phyloP scores from a whole-genome alignment of 2,113 vertebrate genomes.

The Sitta europaea region DNA sequence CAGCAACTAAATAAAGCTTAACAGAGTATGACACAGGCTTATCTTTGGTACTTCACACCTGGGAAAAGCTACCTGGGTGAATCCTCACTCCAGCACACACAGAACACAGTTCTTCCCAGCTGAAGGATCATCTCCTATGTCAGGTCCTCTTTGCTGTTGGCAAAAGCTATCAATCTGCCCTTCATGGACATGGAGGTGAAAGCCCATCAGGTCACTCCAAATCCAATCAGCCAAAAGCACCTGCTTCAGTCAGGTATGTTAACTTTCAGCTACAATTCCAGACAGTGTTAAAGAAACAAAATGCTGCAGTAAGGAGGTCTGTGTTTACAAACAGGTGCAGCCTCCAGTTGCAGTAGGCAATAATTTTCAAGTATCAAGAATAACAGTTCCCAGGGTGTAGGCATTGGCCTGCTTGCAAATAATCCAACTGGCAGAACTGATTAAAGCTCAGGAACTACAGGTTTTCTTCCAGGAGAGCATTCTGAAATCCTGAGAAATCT shows the following conservation, averaged over 20 bases:
- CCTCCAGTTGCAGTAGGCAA: not conserved
- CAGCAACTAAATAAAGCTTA: not conserved
- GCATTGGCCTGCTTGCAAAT: not conserved
- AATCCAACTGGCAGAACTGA: not conserved
- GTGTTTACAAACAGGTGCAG: not conserved
- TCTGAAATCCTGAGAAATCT: not conserved
- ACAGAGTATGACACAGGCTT: not conserved
- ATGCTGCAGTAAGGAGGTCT: not conserved
- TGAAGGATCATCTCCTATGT: not conserved
- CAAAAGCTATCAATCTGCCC: not conserved
- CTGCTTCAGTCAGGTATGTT: not conserved
- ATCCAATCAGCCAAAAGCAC: not conserved
- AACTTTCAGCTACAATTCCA: not conserved
- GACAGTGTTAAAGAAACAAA: not conserved
- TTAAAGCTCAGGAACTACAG: not conserved
- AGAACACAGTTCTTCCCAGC: not conserved
- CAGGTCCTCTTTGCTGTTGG: not conserved
- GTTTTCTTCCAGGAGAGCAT: not conserved
- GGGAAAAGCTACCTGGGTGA: not conserved
- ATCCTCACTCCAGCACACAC: not conserved
- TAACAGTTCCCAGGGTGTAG: not conserved
- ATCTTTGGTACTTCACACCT: not conserved
- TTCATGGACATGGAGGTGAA: not conserved
- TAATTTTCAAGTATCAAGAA: not conserved
- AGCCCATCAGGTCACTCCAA: not conserved